Evolutionary conservation across 2,113 vertebrate species (phyloP), one percentile per base, ranked within the genome.

Genomic region (Chaenocephalus aceratus): DNA sequence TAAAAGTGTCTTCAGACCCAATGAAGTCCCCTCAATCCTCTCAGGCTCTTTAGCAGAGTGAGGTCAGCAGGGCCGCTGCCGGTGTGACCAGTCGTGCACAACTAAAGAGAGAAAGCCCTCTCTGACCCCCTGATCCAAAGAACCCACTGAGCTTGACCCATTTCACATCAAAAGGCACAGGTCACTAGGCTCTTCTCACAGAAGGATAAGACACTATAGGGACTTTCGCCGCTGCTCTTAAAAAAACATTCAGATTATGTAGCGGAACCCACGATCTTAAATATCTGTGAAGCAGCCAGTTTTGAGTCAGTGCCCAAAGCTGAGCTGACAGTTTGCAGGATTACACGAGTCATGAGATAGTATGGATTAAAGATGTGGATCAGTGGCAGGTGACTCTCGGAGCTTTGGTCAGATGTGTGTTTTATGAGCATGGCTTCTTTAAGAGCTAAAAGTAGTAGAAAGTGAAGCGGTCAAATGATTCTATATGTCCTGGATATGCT

Each of bases 341-440:
- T 92, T 92, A 93, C 79, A 61, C 54, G 69, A 92, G 89, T 94
- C 93, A 91, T 88, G 88, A 86, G 90, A 93, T 84, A 72, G 82
- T 74, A 69, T 63, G 81, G 89, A 86, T 91, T 91, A 91, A 81
- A 64, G 63, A 66, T 77, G 69, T 54, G 61, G 78, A 63, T 84
- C 67, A 86, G 84, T 34, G 76, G 52, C 52, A 45, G 80, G 70
- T 85, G 69, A 80, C 70, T 78, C 70, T 78, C 15, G 21, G 54
- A 72, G 49, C 34, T 76, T 79, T 18, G 54, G 53, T 86, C 30
- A 53, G 61, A 74, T 74, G 64, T 68, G 72, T 57, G 45, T 51
- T 86, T 79, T 77, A 34, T 2, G 10, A 71, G 23, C 14, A 13
- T 0, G 1, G 26, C 51, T 12, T 45, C 41, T 54, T 41, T 75